These are phyloP conservation scores for Echiichthys vipera DNA, from an alignment of 2,797 vertebrate species.

Conservation along the genomic window DNA sequence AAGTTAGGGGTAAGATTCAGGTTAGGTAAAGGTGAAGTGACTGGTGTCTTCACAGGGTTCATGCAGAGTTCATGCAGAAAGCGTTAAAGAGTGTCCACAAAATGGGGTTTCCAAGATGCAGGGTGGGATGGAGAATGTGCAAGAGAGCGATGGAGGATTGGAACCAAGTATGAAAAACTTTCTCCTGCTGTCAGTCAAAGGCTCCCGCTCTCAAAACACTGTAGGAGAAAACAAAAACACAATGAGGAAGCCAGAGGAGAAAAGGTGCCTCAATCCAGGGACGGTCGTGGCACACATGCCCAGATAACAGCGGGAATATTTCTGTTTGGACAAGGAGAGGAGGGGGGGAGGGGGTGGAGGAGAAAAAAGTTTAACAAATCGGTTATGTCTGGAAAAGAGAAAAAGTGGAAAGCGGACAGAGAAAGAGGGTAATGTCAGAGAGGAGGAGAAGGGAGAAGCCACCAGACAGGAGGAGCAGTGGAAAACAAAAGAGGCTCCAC, in stretches of 20 bases:
- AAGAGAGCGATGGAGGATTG: not conserved
- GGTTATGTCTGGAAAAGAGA: not conserved
- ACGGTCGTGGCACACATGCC: slow-evolving; percentile 38
- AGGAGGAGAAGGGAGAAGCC: slow-evolving; percentile 70
- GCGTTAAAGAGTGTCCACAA: not conserved
- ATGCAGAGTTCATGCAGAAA: slow-evolving; percentile 58
- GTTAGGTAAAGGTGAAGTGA: slow-evolving; percentile 81
- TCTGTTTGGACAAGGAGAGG: slow-evolving; percentile 64
- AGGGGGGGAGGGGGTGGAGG: slow-evolving; percentile 13
- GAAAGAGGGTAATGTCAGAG: slow-evolving; percentile 42
- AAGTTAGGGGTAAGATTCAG: slow-evolving; percentile 65
- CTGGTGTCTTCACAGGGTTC: slow-evolving; percentile 65
- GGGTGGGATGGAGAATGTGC: not conserved
- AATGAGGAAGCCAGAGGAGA: slow-evolving; percentile 65
- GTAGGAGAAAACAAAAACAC: slow-evolving; percentile 57
- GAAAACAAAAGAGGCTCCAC: slow-evolving; percentile 87
- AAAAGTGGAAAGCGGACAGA: slow-evolving; percentile 23
- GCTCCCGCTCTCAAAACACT: slow-evolving; percentile 31
- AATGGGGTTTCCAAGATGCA: not conserved
- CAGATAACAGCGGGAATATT: slow-evolving; percentile 74
- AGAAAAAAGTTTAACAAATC: slow-evolving; percentile 43
- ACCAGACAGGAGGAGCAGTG: slow-evolving; percentile 82
- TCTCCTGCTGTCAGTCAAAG: slow-evolving; percentile 41
- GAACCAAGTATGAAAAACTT: slow-evolving; percentile 12
- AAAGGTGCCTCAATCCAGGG: slow-evolving; percentile 62